Evolutionary conservation across 2,888 invertebrate species (phyloP).

Genomic region (Spodoptera picta): DNA sequence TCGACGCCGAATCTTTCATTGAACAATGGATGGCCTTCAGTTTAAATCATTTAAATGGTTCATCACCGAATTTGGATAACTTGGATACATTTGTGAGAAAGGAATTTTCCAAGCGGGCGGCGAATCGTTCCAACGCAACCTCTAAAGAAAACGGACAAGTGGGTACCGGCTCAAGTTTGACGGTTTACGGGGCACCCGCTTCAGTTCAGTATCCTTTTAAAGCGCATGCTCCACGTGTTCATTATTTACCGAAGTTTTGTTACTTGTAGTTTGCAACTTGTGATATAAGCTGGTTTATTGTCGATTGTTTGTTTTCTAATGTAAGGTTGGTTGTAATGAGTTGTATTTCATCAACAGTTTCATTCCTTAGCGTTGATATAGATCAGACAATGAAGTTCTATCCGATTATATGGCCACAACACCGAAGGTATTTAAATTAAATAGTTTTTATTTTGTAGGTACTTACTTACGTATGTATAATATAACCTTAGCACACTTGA

Average conservation of each 20-base stretch:
- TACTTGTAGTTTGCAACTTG: conserved; percentile 23
- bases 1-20: conserved; percentile 91
- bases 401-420: conserved; percentile 81
- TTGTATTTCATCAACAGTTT: conserved; percentile 43
- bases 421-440: conserved; percentile 73
- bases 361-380: conserved; percentile 68
- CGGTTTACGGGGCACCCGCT: conserved; percentile 76
- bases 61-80: conserved; percentile 89
- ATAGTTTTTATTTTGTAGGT: conserved; percentile 7
- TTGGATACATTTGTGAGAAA: conserved; percentile 90
- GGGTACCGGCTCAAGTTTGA: conserved; percentile 79
- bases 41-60: conserved; percentile 90
- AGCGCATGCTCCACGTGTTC: conserved; percentile 74
- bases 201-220: conserved; percentile 83
- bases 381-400: conserved; percentile 82
- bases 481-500: conserved; percentile 10
- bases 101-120: conserved; percentile 88
- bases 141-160: conserved; percentile 73
- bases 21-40: conserved; percentile 94
- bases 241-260: conserved; percentile 46
- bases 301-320: conserved; percentile 40
- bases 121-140: conserved; percentile 72
- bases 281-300: conserved; percentile 25
- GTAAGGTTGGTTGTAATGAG: conserved; percentile 16
- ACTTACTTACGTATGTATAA: conserved; percentile 27